Base-by-base conservation (phyloP, 2,888 invertebrate species). In the Apodemia duryi region DNA sequence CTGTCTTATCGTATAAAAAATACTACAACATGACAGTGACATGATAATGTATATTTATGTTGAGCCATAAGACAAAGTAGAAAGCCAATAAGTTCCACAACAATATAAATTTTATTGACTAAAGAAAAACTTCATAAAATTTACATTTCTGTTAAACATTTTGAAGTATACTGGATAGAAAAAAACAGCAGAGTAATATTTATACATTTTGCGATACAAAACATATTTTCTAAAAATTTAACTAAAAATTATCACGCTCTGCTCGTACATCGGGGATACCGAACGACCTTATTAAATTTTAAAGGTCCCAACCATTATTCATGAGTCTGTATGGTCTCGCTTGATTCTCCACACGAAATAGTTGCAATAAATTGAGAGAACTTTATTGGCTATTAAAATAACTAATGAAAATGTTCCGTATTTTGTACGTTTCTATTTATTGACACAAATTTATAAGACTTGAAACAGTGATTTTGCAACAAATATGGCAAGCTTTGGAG, bases 321-420 rank as follows among this genome's bases (percentile, higher is more conserved):
- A 89, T 82, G 84, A 81, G 74, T 66, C 67, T 65, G 67, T 75
- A 76, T 75, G 70, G 83, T 81, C 81, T 74, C 84, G 80, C 78
- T 81, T 84, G 84, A 89, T 86, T 85, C 84, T 81, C 83, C 83
- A 82, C 85, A 82, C 80, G 85, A 84, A 85, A 88, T 83, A 84
- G 83, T 82, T 71, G 79, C 84, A 76, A 89, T 89, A 91, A 89
- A 89, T 88, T 86, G 76, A 71, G 77, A 75, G 72, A 82, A 88
- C 78, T 89, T 87, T 90, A 90, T 88, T 86, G 88, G 81, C 87
- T 85, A 88, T 90, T 88, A 89, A 86, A 89, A 86, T 88, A 87
- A 86, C 80, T 85, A 88, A 88, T 88, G 85, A 86, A 86, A 83
- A 78, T 74, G 82, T 83, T 80, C 80, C 80, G 79, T 68, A 70